These are phyloP conservation scores for Cavia porcellus DNA, from an alignment of 2,113 vertebrate genomes.

Conservation along the genomic window DNA sequence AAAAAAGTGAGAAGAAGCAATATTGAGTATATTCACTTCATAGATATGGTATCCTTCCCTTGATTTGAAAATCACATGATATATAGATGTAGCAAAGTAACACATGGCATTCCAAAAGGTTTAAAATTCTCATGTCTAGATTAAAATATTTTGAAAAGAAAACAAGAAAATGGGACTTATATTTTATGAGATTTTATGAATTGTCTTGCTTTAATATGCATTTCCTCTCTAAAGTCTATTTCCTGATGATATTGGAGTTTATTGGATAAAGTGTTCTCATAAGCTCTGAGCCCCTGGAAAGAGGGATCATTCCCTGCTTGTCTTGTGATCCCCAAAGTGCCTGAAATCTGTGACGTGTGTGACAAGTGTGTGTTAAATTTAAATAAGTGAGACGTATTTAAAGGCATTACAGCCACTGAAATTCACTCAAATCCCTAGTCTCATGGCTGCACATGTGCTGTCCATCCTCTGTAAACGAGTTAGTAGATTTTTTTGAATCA, in stretches of 20 bases:
- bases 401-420: neutral
- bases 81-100: neutral
- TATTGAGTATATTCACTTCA: neutral
- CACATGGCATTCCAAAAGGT: neutral
- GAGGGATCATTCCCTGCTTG: too few species aligned
- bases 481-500: neutral
- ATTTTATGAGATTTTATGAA: neutral
- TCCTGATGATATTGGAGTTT: neutral
- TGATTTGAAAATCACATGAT: neutral
- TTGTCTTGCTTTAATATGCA: neutral
- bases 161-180: neutral
- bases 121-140: neutral
- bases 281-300: neutral
- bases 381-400: neutral
- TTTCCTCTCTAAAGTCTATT: neutral
- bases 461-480: neutral
- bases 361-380: neutral
- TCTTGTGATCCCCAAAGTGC: neutral
- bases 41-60: neutral
- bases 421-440: neutral
- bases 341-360: neutral
- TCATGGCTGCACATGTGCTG: neutral
- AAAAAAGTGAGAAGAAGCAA: neutral
- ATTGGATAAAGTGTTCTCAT: neutral
- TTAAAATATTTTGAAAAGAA: neutral